A percentile compares a stretch with the other conserved stretches of the same genome.
phyloP scores from a whole-genome alignment of 2,797 vertebrate genomes.

The Sebastes flavidus region DNA sequence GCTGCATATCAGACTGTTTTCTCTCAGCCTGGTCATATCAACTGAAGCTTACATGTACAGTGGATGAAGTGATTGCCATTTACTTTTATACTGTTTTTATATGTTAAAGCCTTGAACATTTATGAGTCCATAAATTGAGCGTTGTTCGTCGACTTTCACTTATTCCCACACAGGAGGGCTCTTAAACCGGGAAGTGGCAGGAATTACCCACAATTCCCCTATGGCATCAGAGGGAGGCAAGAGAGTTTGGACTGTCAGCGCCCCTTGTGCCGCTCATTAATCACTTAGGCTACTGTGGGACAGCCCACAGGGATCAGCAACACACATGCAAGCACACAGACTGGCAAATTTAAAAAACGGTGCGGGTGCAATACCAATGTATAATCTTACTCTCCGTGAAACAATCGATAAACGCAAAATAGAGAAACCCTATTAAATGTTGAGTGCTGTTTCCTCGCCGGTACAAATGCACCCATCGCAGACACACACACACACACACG shows the following conservation, averaged over 20 bases:
- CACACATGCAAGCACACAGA: neutral
- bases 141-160: slow-evolving; percentile 5
- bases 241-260: slow-evolving; percentile 58
- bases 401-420: slow-evolving; percentile 26
- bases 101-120: neutral
- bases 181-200: slow-evolving; percentile 59
- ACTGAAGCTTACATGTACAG: neutral
- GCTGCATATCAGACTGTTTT: neutral
- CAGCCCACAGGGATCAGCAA: slow-evolving; percentile 15
- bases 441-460: slow-evolving; percentile 31
- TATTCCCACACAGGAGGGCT: slow-evolving; percentile 30
- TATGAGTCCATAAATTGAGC: slow-evolving; percentile 5
- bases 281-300: slow-evolving; percentile 66
- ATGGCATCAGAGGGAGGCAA: slow-evolving; percentile 12
- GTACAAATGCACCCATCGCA: slow-evolving; percentile 23
- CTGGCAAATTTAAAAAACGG: slow-evolving; percentile 7
- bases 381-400: slow-evolving; percentile 8
- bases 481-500: neutral
- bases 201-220: slow-evolving; percentile 61
- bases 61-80: neutral
- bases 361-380: slow-evolving; percentile 19
- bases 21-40: neutral
- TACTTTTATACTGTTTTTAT: neutral
- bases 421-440: slow-evolving; percentile 34
- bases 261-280: slow-evolving; percentile 66